Conservation (phyloP, 2,888 invertebrate genomes). For the Eulithis prunata region DNA sequence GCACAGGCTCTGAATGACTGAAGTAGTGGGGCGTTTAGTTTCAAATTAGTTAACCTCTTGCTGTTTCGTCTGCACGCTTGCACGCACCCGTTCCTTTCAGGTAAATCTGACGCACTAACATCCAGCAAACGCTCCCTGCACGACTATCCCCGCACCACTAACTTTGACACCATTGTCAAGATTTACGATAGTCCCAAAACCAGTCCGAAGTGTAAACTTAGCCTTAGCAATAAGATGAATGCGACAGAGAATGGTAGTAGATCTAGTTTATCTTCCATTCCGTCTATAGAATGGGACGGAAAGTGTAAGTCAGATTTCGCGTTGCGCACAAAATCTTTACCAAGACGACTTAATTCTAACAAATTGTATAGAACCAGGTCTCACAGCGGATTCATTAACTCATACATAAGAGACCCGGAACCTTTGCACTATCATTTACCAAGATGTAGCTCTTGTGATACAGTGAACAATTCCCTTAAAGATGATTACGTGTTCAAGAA, state of each 20-base stretch:
- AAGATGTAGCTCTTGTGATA: constrained; percentile 63
- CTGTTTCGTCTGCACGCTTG: constrained; percentile 21
- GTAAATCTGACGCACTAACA: constrained; percentile 53
- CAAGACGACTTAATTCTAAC: constrained; percentile 46
- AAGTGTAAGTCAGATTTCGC: constrained; percentile 59
- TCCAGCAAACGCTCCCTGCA: constrained; percentile 60
- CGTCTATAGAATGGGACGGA: constrained; percentile 73
- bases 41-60: too few relatives aligned
- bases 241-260: constrained; percentile 55
- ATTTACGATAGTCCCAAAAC: constrained; percentile 54
- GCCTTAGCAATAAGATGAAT: constrained; percentile 53
- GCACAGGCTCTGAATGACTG: too few relatives aligned
- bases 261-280: constrained; percentile 70
- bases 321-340: constrained; percentile 62
- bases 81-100: constrained; percentile 53
- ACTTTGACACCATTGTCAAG: constrained; percentile 62
- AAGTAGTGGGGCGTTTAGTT: too few relatives aligned
- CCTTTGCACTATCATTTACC: constrained; percentile 77
- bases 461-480: constrained; percentile 50
- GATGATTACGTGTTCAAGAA: constrained; percentile 54
- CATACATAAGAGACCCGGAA: constrained; percentile 67
- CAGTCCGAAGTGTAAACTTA: constrained; percentile 71
- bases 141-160: constrained; percentile 64
- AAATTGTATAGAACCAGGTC: constrained; percentile 70
- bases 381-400: constrained; percentile 73